phyloP scores from a whole-genome alignment of 2,113 vertebrate genomes.

The Pseudorhombus dupliciocellatus region DNA sequence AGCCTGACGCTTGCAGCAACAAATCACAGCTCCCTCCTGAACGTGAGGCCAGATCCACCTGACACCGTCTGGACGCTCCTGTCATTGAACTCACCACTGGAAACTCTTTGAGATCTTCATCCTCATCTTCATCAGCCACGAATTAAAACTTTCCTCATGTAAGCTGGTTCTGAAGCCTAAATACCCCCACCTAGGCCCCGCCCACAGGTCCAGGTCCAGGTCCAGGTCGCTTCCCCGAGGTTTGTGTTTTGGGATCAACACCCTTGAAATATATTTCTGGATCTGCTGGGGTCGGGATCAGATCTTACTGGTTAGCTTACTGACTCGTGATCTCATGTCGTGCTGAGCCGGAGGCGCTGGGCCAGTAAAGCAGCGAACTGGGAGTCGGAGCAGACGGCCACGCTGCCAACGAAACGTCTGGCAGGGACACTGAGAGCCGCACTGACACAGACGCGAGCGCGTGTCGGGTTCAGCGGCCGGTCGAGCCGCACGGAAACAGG shows the following conservation, averaged over 20 bases:
- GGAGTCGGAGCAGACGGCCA: constrained; percentile 39
- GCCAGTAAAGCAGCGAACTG: constrained; percentile 67
- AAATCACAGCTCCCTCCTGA: constrained; percentile 76
- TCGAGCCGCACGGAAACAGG: constrained; percentile 48
- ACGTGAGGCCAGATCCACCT: constrained; percentile 71
- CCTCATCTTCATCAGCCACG: neutral
- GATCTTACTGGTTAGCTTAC: too few relatives aligned
- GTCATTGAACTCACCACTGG: neutral
- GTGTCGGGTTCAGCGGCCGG: constrained; percentile 73
- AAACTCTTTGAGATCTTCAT: neutral
- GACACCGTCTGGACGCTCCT: constrained; percentile 35
- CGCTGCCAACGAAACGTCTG: neutral
- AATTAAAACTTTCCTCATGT: neutral
- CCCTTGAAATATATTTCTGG: too few relatives aligned
- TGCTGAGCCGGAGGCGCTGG: constrained; percentile 48
- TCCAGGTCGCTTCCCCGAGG: too few relatives aligned
- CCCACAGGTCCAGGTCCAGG: too few relatives aligned
- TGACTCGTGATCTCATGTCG: constrained; percentile 21
- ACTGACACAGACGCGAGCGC: constrained; percentile 56
- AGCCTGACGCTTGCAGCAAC: constrained; percentile 57
- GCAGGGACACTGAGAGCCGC: constrained; percentile 50
- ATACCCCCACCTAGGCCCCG: too few relatives aligned
- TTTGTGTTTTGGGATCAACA: too few relatives aligned
- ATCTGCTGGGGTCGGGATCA: too few relatives aligned
- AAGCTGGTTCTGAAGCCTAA: neutral